Evolutionary conservation across 2,113 vertebrate genomes (phyloP).

Genomic region (Alexandromys fortis): DNA sequence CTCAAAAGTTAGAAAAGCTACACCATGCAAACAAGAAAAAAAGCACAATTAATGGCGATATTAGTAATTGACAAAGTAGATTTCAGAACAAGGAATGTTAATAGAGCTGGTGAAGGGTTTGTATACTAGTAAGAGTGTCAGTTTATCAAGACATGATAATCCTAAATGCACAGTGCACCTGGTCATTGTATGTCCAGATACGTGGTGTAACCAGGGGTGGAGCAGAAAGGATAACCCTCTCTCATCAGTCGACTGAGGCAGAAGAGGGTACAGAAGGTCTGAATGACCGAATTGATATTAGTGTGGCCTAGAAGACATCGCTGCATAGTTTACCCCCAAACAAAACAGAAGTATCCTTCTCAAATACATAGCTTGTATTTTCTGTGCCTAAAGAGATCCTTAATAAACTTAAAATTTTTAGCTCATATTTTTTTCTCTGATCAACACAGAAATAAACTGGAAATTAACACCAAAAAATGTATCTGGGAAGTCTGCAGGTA

Average conservation of each 20-base stretch:
- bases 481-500: not conserved
- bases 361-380: not conserved
- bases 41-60: not conserved
- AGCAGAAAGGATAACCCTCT: no score
- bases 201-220: not conserved
- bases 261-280: not conserved
- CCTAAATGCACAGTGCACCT: not conserved
- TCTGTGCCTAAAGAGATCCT: not conserved
- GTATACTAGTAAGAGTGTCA: not conserved
- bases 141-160: not conserved
- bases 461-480: not conserved
- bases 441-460: conserved; percentile 28
- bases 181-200: not conserved
- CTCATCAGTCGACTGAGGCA: not conserved
- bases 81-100: not conserved
- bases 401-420: not conserved
- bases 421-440: not conserved
- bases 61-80: not conserved
- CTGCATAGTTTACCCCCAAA: not conserved
- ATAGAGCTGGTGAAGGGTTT: not conserved
- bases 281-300: not conserved
- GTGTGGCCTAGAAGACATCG: not conserved
- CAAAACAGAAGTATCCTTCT: not conserved
- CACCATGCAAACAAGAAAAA: not conserved
- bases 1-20: not conserved